These are phyloP conservation scores for Alloplasta piceator DNA, from an alignment of 2,888 invertebrate genomes.

Conservation along the genomic window DNA sequence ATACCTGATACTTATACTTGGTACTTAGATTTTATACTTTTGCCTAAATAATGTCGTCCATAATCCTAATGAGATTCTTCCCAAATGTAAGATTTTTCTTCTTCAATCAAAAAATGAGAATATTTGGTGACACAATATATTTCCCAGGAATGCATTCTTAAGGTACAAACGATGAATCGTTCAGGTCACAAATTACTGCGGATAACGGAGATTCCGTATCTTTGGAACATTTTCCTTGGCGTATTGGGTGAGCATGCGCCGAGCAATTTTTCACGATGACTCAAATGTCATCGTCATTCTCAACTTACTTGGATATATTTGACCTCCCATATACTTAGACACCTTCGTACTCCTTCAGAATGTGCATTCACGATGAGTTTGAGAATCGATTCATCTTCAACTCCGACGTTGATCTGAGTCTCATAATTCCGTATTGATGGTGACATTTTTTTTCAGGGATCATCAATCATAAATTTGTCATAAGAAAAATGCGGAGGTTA, in stretches of 20 bases:
- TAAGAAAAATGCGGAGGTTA: too few species aligned
- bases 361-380: too few species aligned
- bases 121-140: neutral
- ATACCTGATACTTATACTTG: too few species aligned
- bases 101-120: neutral
- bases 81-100: neutral
- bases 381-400: too few species aligned
- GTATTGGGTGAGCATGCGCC: constrained; percentile 18
- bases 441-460: too few species aligned
- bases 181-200: constrained; percentile 2
- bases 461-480: too few species aligned
- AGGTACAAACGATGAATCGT: neutral
- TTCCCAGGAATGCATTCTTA: neutral
- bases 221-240: constrained; percentile 9
- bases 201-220: constrained; percentile 10
- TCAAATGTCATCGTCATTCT: constrained; percentile 39
- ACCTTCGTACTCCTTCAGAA: neutral
- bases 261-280: constrained; percentile 45
- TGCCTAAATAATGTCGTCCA: too few species aligned
- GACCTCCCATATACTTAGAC: neutral
- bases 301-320: constrained; percentile 42
- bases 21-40: too few species aligned
- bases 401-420: too few species aligned
- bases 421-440: too few species aligned
- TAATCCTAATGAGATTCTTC: too few species aligned